phyloP scores from a whole-genome alignment of 1,140 invertebrate genomes.

The Lepidurus apus region DNA sequence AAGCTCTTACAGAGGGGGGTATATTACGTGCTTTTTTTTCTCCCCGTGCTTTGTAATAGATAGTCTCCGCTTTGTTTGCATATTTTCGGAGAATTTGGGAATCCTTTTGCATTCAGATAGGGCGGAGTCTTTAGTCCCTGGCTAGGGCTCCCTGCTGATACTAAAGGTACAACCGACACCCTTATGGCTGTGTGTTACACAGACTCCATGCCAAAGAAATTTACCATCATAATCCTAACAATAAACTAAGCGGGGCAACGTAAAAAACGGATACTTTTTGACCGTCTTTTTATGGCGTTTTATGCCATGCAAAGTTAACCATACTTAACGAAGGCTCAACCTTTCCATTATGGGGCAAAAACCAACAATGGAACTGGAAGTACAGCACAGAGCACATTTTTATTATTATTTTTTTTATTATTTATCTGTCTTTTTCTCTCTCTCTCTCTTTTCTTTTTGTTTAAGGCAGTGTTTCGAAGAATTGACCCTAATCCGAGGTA shows the following conservation, averaged over 20 bases:
- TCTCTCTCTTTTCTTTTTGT: background rate
- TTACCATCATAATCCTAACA: background rate
- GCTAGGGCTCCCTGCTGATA: slow-evolving; percentile 11
- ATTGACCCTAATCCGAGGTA: too few relatives aligned
- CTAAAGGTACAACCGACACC: slow-evolving; percentile 2
- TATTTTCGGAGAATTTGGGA: background rate
- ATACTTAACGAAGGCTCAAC: background rate
- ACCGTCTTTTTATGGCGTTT: background rate
- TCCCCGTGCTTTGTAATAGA: background rate
- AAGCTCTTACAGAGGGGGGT: background rate
- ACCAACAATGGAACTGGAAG: too few relatives aligned
- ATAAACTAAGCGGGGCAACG: slow-evolving; percentile 1
- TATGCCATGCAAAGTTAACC: background rate
- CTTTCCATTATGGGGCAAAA: slow-evolving; percentile 5
- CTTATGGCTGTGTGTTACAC: background rate
- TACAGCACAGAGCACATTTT: background rate
- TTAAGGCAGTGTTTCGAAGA: background rate
- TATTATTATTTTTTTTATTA: background rate
- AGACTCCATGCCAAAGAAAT: background rate
- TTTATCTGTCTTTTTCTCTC: background rate
- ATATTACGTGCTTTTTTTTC: background rate
- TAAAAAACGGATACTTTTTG: background rate
- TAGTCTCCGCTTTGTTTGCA: slow-evolving; percentile 2
- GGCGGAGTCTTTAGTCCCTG: background rate
- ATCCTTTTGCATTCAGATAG: background rate